Conservation (phyloP, 2,113 vertebrate species). For the Electrona antarctica region DNA sequence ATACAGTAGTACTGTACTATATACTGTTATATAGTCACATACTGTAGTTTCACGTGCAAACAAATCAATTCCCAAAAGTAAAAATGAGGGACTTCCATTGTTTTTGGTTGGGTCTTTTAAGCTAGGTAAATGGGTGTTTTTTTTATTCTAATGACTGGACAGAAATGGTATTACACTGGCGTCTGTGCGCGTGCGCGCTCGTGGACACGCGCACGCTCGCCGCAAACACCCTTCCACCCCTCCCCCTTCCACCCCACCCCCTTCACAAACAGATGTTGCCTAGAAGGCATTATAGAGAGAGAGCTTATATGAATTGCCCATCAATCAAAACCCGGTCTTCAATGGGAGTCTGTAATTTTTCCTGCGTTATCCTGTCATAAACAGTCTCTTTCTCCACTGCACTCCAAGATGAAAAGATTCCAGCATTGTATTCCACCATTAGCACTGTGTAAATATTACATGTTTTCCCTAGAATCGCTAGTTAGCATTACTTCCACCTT, state of each 20-base stretch:
- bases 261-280: conserved; percentile 65
- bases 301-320: conserved; percentile 66
- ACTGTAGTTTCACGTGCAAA: not conserved
- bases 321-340: conserved; percentile 63
- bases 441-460: conserved; percentile 75
- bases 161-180: conserved; percentile 32
- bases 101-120: conserved; percentile 2
- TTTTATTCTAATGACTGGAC: conserved; percentile 53
- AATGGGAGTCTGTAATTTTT: conserved; percentile 43
- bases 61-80: not conserved
- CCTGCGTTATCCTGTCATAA: conserved; percentile 51
- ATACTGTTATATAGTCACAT: not conserved
- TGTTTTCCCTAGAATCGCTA: conserved; percentile 72
- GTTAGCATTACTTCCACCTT: conserved; percentile 78
- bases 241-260: conserved; percentile 44
- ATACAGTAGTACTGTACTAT: not conserved
- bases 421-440: conserved; percentile 62
- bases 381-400: conserved; percentile 22
- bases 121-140: conserved; percentile 32
- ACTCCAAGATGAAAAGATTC: conserved; percentile 53
- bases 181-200: no score
- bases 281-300: conserved; percentile 53
- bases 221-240: conserved; percentile 34
- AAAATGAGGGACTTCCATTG: not conserved
- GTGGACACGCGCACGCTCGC: not conserved